phyloP scores from a whole-genome alignment of 2,888 invertebrate genomes.

The Chromoteleia sp. region DNA sequence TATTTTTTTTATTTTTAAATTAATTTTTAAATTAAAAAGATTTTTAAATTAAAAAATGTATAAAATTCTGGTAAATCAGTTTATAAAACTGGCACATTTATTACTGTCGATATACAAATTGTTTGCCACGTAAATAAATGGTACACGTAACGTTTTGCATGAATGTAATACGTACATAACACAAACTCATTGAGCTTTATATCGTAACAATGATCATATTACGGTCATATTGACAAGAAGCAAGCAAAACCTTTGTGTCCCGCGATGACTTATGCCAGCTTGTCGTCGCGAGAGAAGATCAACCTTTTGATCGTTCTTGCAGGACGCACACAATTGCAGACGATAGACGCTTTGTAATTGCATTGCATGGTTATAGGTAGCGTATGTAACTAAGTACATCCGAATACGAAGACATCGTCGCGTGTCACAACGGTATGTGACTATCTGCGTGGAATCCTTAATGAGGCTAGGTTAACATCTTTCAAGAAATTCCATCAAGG shows the following conservation, averaged over 20 bases:
- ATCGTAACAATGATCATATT: conserved; percentile 22
- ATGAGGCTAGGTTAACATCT: conserved; percentile 42
- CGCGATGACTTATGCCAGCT: conserved; percentile 33
- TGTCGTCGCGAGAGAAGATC: conserved; percentile 35
- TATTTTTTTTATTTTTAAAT: too few species aligned
- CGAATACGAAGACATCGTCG: conserved; percentile 55
- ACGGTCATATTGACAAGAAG: conserved; percentile 23
- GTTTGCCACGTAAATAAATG: too few species aligned
- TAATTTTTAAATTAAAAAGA: too few species aligned
- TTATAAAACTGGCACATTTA: too few species aligned
- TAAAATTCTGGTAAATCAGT: too few species aligned
- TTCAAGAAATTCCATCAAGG: conserved; percentile 23
- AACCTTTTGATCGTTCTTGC: conserved; percentile 34
- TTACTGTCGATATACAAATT: too few species aligned
- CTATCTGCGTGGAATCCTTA: conserved; percentile 38
- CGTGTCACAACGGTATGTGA: conserved; percentile 55
- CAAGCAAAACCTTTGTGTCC: conserved; percentile 21
- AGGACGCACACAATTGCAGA: conserved; percentile 25
- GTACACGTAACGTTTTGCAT: too few species aligned
- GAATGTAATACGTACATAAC: too few species aligned
- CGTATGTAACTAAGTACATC: conserved; percentile 45
- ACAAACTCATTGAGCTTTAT: too few species aligned
- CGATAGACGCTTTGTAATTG: conserved; percentile 34
- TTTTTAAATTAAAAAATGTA: too few species aligned
- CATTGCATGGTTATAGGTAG: conserved; percentile 44